phyloP scores from a whole-genome alignment of 64 coral and sea anemone genomes.

The Montipora efflorescens region DNA sequence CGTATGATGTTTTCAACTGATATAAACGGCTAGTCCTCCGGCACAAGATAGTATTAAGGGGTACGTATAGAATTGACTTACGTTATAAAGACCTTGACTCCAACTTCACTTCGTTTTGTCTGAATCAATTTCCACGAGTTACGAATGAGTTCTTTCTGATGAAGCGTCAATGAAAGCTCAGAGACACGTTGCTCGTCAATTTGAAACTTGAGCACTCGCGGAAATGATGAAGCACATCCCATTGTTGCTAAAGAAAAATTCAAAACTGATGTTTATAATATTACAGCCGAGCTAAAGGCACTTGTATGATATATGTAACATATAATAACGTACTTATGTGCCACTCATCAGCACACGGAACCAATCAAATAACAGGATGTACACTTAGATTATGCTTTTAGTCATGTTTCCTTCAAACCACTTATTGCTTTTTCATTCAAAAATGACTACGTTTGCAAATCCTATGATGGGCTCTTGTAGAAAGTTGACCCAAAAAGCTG shows the following conservation, averaged over 20 bases:
- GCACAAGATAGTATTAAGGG: not conserved
- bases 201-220: not conserved
- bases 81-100: constrained; percentile 30
- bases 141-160: constrained; percentile 38
- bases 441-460: not conserved
- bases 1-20: not conserved
- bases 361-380: constrained; percentile 5
- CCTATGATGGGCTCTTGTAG: not conserved
- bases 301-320: not conserved
- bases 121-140: constrained; percentile 32
- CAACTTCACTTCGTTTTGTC: constrained; percentile 15
- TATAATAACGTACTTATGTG: not conserved
- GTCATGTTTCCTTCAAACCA: not conserved
- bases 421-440: not conserved
- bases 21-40: too few relatives aligned
- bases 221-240: constrained; percentile 12
- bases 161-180: not conserved
- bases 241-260: not conserved
- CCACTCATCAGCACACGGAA: not conserved
- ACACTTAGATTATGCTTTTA: not conserved
- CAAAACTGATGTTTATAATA: not conserved
- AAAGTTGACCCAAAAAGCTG: not conserved
- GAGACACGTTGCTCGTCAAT: not conserved
- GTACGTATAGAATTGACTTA: not conserved
- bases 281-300: not conserved